phyloP scores from a whole-genome alignment of 2,113 vertebrate species.

The Falco punctatus region DNA sequence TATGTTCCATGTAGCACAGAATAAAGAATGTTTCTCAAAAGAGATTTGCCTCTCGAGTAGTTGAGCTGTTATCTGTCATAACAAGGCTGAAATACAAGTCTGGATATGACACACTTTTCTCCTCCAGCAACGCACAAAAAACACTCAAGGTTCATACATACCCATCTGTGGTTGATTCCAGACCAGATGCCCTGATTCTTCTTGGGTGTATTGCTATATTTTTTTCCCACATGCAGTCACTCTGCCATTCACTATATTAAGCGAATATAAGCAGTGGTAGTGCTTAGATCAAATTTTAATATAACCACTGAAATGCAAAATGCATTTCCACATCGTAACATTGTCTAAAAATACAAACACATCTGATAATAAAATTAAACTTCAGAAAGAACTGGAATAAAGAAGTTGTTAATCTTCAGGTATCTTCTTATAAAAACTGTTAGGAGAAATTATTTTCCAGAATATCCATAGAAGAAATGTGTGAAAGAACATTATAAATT shows the following conservation, averaged over 20 bases:
- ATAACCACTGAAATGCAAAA: background rate
- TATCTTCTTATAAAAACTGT: background rate
- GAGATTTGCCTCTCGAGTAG: background rate
- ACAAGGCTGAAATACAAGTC: constrained; percentile 9
- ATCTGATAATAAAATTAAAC: background rate
- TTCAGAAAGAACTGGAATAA: background rate
- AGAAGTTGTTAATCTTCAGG: background rate
- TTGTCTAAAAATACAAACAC: background rate
- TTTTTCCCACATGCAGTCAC: background rate
- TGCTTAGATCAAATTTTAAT: background rate
- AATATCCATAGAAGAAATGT: background rate
- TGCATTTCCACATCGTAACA: background rate
- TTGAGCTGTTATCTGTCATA: constrained; percentile 26
- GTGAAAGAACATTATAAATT: background rate
- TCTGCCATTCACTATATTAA: background rate
- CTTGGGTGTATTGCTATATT: background rate
- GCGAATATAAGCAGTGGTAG: background rate
- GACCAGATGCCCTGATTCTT: constrained; percentile 10
- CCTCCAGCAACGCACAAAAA: background rate
- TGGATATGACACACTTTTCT: background rate
- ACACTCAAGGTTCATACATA: background rate
- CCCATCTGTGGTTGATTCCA: constrained; percentile 31
- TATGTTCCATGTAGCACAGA: background rate
- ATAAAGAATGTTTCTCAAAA: background rate
- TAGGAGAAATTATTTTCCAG: background rate